phyloP scores from a whole-genome alignment of 2,113 vertebrate species.

The Gambusia holbrooki region DNA sequence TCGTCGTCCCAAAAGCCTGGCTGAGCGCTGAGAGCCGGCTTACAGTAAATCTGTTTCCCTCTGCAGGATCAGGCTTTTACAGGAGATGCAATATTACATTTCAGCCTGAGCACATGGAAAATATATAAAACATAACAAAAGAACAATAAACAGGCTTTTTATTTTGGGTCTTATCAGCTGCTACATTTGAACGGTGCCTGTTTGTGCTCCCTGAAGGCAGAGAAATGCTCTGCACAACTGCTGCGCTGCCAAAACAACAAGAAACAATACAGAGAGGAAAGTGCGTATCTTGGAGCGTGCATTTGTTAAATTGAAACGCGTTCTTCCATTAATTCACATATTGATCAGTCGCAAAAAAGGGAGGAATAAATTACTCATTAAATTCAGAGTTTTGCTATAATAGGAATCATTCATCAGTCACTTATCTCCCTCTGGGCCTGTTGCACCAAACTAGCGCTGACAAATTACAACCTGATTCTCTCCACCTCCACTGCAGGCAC shows the following conservation, averaged over 20 bases:
- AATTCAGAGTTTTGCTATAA: conserved; percentile 62
- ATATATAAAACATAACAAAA: conserved; percentile 68
- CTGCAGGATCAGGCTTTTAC: conserved; percentile 53
- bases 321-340: conserved; percentile 72
- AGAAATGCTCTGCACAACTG: conserved; percentile 49
- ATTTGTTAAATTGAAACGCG: conserved; percentile 70
- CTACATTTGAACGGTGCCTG: conserved; percentile 66
- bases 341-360: conserved; percentile 51
- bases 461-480: conserved; percentile 66
- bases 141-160: conserved; percentile 72
- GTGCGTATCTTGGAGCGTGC: conserved; percentile 49
- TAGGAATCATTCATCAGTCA: conserved; percentile 59
- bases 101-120: conserved; percentile 38
- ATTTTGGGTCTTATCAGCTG: conserved; percentile 65
- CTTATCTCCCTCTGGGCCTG: conserved; percentile 40
- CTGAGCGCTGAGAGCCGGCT: conserved; percentile 47
- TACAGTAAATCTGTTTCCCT: conserved; percentile 63
- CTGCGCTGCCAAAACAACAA: conserved; percentile 41
- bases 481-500: conserved; percentile 56
- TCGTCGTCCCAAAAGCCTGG: conserved; percentile 51
- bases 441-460: conserved; percentile 44
- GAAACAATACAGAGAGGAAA: conserved; percentile 40
- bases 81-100: conserved; percentile 59
- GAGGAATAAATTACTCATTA: conserved; percentile 51
- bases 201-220: conserved; percentile 56